Percentiles rank a stretch among this genome's conserved stretches.
These are phyloP conservation scores for Gymnocheta viridis DNA, from an alignment of 2,888 invertebrate genomes.

Conservation along the genomic window DNA sequence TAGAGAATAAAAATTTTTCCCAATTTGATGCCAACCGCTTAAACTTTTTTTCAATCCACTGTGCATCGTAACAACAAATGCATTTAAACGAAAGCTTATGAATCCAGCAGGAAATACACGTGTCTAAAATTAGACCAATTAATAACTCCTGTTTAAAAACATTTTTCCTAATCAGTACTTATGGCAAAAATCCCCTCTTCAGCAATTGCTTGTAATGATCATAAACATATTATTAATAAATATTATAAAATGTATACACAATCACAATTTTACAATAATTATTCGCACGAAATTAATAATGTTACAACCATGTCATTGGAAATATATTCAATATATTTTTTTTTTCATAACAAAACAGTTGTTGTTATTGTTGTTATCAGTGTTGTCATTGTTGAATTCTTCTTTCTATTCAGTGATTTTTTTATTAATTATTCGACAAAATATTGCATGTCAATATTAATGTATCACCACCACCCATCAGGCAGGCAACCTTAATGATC, in stretches of 20 bases:
- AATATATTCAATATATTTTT: constrained; percentile 11
- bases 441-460: constrained; percentile 56
- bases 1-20: too few relatives aligned
- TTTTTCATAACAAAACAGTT: neutral
- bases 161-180: neutral
- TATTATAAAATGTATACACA: neutral
- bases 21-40: too few relatives aligned
- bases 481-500: constrained; percentile 30
- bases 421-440: constrained; percentile 51
- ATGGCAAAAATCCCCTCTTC: neutral
- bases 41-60: too few relatives aligned
- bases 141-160: neutral
- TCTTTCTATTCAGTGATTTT: constrained; percentile 50
- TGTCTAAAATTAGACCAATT: too few relatives aligned
- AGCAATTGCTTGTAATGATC: neutral
- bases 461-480: neutral
- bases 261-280: constrained; percentile 43
- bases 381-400: constrained; percentile 16
- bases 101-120: too few relatives aligned
- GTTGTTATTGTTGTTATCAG: neutral
- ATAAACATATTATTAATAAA: neutral
- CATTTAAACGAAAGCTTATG: too few relatives aligned
- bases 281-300: constrained; percentile 47
- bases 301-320: constrained; percentile 46
- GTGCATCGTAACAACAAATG: too few relatives aligned